These are phyloP conservation scores for Aythya fuligula DNA, from an alignment of 2,797 vertebrate species.

Conservation along the genomic window DNA sequence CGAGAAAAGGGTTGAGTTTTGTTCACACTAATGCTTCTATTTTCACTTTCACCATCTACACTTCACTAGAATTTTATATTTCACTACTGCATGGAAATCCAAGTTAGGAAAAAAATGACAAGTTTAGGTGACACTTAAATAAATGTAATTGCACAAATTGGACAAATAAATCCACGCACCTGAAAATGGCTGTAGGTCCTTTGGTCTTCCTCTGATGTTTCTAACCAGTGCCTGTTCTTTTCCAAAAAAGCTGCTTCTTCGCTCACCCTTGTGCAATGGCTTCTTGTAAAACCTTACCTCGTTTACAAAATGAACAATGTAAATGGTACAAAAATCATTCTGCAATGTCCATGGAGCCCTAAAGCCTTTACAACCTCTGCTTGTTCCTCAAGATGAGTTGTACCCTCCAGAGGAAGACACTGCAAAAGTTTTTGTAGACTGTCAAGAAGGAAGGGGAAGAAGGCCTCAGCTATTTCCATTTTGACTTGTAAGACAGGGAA, in stretches of 20 bases:
- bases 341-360: background rate
- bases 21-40: background rate
- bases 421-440: background rate
- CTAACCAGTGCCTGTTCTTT: background rate
- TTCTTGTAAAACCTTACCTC: background rate
- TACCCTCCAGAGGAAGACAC: background rate
- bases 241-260: background rate
- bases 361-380: background rate
- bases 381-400: background rate
- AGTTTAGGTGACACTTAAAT: background rate
- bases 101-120: background rate
- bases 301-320: background rate
- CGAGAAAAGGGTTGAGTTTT: background rate
- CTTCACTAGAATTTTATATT: background rate
- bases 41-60: background rate
- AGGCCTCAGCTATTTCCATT: background rate
- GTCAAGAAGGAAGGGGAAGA: background rate
- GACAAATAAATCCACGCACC: background rate
- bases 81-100: background rate
- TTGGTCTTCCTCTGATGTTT: background rate
- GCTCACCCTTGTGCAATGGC: background rate
- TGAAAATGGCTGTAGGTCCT: background rate
- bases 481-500: background rate
- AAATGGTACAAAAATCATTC: background rate
- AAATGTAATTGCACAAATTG: background rate